Percentiles rank a stretch among this genome's conserved stretches.
phyloP scores from a whole-genome alignment of 1,140 invertebrate species.

The Drosophila setifemur region DNA sequence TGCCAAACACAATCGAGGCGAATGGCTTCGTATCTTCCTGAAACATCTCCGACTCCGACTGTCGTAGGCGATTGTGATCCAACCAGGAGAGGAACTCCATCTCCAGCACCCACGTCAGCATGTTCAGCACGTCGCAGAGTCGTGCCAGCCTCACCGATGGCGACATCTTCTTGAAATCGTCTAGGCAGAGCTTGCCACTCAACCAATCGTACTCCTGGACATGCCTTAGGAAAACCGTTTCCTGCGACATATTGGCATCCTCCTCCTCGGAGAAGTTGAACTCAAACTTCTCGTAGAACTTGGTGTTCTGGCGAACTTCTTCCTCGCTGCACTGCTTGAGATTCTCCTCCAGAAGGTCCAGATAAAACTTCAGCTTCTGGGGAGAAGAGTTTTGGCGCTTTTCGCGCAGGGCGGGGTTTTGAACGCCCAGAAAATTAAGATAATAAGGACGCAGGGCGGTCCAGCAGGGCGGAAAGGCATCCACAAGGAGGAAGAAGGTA shows the following conservation, averaged over 20 bases:
- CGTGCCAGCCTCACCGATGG: slow-evolving; percentile 43
- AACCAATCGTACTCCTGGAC: slow-evolving; percentile 64
- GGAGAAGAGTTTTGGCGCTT: background rate
- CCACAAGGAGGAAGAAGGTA: slow-evolving; percentile 47
- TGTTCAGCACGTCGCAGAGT: slow-evolving; percentile 49
- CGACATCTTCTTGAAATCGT: slow-evolving; percentile 59
- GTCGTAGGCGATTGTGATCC: slow-evolving; percentile 58
- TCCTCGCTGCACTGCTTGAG: slow-evolving; percentile 39
- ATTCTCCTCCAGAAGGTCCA: slow-evolving; percentile 46
- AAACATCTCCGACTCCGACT: slow-evolving; percentile 56
- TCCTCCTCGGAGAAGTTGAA: slow-evolving; percentile 43
- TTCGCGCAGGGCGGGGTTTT: background rate
- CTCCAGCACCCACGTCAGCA: slow-evolving; percentile 52
- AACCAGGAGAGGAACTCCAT: slow-evolving; percentile 59
- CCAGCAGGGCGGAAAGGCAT: slow-evolving; percentile 67
- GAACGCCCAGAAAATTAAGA: slow-evolving; percentile 47
- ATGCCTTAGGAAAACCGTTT: slow-evolving; percentile 37
- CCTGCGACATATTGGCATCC: slow-evolving; percentile 35
- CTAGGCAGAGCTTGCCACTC: slow-evolving; percentile 50
- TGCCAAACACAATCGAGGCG: slow-evolving; percentile 45
- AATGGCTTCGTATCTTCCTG: slow-evolving; percentile 54
- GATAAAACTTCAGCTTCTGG: slow-evolving; percentile 47
- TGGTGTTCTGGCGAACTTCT: slow-evolving; percentile 27
- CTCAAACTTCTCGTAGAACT: slow-evolving; percentile 23
- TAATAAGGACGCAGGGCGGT: slow-evolving; percentile 61